These are phyloP conservation scores for Rhopalosiphum nymphaeae DNA, from an alignment of 2,888 invertebrate species.

Conservation along the genomic window DNA sequence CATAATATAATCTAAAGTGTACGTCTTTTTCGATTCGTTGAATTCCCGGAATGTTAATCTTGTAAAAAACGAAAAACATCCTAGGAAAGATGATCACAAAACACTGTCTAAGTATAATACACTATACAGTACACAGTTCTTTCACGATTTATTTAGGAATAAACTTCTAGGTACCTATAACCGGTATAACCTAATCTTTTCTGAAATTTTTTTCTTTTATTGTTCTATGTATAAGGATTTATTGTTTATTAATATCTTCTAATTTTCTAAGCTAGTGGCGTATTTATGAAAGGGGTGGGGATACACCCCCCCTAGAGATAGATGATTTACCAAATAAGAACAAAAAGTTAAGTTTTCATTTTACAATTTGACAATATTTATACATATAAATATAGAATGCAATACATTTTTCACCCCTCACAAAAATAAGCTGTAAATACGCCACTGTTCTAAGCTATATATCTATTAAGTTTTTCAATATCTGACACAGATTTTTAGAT, in stretches of 20 bases:
- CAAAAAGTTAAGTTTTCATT: too few species aligned
- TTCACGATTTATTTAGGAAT: not conserved
- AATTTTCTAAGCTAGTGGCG: not conserved
- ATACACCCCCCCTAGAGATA: too few species aligned
- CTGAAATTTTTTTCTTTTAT: not conserved
- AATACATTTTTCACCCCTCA: too few species aligned
- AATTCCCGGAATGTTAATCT: not conserved
- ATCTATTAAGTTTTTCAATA: not conserved
- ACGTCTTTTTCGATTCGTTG: not conserved
- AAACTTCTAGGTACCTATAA: not conserved
- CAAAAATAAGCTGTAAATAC: too few species aligned
- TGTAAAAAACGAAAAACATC: not conserved
- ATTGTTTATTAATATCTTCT: not conserved
- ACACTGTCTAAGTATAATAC: too few species aligned
- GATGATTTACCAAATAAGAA: too few species aligned
- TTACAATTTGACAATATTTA: too few species aligned
- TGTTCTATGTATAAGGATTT: not conserved
- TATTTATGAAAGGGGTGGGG: too few species aligned
- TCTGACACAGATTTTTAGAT: not conserved
- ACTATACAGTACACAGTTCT: too few species aligned
- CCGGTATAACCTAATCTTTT: not conserved
- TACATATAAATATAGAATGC: too few species aligned
- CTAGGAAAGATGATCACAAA: not conserved
- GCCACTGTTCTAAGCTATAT: not conserved
- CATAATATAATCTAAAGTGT: not conserved